Evolutionary conservation across 2,113 vertebrate genomes (phyloP), one percentile per base, ranked within the genome.

Genomic region (Rhipidura dahli): DNA sequence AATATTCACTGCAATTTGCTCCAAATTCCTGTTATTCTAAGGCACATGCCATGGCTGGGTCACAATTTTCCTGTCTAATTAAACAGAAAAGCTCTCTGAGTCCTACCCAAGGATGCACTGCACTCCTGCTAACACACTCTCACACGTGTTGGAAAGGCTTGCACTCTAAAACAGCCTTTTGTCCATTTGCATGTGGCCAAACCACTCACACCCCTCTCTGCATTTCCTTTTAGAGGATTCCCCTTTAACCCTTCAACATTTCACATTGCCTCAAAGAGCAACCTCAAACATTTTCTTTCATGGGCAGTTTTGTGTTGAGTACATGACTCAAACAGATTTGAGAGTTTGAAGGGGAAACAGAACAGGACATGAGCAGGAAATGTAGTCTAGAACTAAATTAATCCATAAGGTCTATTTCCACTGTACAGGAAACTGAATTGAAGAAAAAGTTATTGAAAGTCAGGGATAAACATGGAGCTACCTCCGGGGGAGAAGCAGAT

Each of bases 61-160:
- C 69, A 94, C 89, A 93, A 57, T 94, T 93, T 91, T 70, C 87
- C 77, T 83, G 89, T 69, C 77, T 93, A 91, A 96, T 97, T 95
- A 78, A 91, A 75, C 14, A 89, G 82, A 64, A 94, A 44, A 83
- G 82, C 81, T 81, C 86, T 82, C 72, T 79, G 91, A 95, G 84
- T 81, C 71, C 60, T 7, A 57, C 28, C 39, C 84, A 84, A 49
- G 60, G 66, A 63, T 31, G 42, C 64, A 27, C 0, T 61, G 91
- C 77, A 94, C 83, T 11, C 73, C 87, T 42, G 49, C 56, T 92
- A 45, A 68, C 37, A 63, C 20, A 16, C 31, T 35, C 64, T 33
- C 44, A 7, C 40, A 45, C 4, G 1, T 16, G 12, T 5, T 82
- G 57, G 70, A 85, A 84, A 93, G 42, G 11, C 35, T 84, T 73